Conservation (phyloP, 2,797 vertebrate genomes). For the Cebuella pygmaea region DNA sequence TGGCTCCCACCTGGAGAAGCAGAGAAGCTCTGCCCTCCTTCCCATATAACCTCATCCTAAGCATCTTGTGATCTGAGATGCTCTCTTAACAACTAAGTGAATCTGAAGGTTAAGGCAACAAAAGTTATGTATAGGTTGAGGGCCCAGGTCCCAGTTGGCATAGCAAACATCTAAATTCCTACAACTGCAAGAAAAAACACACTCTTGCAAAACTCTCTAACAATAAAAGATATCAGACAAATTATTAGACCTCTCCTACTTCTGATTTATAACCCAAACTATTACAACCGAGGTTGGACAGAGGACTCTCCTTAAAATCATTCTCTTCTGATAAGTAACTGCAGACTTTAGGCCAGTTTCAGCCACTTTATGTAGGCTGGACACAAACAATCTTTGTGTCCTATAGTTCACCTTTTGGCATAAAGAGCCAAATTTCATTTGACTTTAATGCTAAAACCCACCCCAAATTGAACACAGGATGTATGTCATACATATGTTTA, state of each 20-base stretch:
- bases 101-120: background rate
- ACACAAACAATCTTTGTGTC: background rate
- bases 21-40: rapidly evolving
- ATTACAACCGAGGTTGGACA: background rate
- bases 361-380: background rate
- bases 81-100: background rate
- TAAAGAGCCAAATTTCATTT: background rate
- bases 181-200: background rate
- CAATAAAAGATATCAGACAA: background rate
- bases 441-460: background rate
- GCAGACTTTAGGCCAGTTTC: background rate
- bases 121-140: background rate
- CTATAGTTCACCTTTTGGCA: background rate
- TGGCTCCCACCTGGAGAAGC: background rate
- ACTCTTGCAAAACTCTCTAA: background rate
- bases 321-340: background rate
- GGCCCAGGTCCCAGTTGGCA: background rate
- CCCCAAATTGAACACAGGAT: background rate
- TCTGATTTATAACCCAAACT: background rate
- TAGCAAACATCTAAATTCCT: background rate
- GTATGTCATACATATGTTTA: background rate
- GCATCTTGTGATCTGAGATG: background rate
- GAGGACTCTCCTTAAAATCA: background rate
- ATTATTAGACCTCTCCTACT: background rate
- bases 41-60: background rate